Conservation (phyloP, 2,888 invertebrate genomes). For the Hirtodrosophila trivittata region DNA sequence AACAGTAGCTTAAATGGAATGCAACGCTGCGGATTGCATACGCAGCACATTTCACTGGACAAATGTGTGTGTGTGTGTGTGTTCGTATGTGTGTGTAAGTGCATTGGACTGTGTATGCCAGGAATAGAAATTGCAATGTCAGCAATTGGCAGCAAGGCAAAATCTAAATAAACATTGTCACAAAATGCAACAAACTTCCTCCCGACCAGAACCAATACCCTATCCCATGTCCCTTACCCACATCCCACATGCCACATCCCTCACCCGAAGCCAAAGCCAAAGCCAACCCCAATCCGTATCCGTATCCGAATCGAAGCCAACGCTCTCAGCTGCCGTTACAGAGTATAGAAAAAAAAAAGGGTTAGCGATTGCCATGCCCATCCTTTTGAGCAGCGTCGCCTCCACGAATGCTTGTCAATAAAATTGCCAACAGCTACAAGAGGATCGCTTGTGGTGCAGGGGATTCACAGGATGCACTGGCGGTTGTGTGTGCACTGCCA, state of each 20-base stretch:
- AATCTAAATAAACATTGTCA: slow-evolving; percentile 81
- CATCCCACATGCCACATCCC: no score
- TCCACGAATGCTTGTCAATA: slow-evolving; percentile 66
- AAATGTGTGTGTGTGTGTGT: slow-evolving; percentile 23
- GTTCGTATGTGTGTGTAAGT: slow-evolving; percentile 36
- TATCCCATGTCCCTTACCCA: background rate
- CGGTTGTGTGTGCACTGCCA: slow-evolving; percentile 47
- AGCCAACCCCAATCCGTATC: background rate
- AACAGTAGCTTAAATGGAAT: slow-evolving; percentile 58
- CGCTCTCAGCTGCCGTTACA: slow-evolving; percentile 2
- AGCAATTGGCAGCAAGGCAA: slow-evolving; percentile 80
- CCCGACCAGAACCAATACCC: background rate
- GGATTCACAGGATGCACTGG: background rate
- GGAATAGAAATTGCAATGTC: slow-evolving; percentile 80
- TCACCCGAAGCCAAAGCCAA: no score
- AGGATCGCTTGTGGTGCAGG: slow-evolving; percentile 12
- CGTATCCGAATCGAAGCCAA: no score
- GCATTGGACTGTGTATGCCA: slow-evolving; percentile 54
- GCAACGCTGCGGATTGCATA: slow-evolving; percentile 68
- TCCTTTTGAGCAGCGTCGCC: slow-evolving; percentile 25
- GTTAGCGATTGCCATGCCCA: slow-evolving; percentile 35
- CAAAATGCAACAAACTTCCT: slow-evolving; percentile 68
- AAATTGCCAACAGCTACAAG: slow-evolving; percentile 67
- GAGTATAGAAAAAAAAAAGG: slow-evolving; percentile 28
- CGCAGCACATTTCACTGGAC: slow-evolving; percentile 62